Evolutionary conservation across 2,888 invertebrate genomes (phyloP), one percentile per base, ranked within the genome.

Genomic region (Drosophila stalkeri): DNA sequence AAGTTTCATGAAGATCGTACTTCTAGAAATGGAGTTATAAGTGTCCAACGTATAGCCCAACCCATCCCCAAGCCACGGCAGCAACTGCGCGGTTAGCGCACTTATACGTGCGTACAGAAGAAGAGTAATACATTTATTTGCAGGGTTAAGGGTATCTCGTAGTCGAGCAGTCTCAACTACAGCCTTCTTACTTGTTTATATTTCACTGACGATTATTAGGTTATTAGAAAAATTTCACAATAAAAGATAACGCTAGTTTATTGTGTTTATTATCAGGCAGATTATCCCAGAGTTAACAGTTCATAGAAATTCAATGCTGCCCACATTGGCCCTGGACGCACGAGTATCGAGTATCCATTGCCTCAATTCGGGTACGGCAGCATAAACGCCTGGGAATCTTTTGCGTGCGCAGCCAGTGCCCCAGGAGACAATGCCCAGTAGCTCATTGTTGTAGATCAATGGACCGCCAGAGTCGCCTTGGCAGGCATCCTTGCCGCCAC

Each of bases 381-480:
- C 82, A 75, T 91, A 91, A 1, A 91, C 90, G 6, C 92, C 91
- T 0, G 91, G 91, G n/a, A 64, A 83, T 0, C 47, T 72, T 0
- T 61, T 12, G 2, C 75, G 80, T 0, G 85, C 91, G 44, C 92
- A 92, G 7, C 91, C 91, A 20, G 57, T 43, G 14, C 91, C 92
- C 92, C 92, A 92, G 0, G 92, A 92, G 0, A 92, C 91, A 64
- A 92, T 80, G 33, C 92, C 92, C 12, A 91, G n/a, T 12, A 89
- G 77, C 16, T 78, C 39, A 7, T 82, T 80, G 5, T 83, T 72
- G 37, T 68, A 64, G 54, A 90, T 77, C 44, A 92, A 55, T 4
- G 92, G 91, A 16, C 92, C 92, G 7, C 92, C 92, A 7, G 92
- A 91, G 74, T 92, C 92, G n/a, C 92, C 92, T 55, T 91, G 89